Percentiles rank a stretch among this genome's conserved stretches.
Conservation (phyloP, 2,797 vertebrate species). For the Sardinella longiceps region DNA sequence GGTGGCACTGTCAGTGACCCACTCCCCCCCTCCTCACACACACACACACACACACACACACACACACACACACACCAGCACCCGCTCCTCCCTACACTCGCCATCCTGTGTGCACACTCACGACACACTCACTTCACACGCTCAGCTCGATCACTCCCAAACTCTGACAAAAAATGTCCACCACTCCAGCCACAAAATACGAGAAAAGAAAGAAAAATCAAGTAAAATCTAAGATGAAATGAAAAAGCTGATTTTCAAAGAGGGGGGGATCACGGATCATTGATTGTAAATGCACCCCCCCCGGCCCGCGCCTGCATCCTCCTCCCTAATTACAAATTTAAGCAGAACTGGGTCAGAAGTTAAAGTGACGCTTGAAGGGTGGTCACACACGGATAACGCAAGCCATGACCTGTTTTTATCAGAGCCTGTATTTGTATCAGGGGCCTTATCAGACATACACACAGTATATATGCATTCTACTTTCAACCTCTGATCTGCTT, state of each 20-base stretch:
- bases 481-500: conserved; percentile 72
- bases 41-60: conserved; percentile 51
- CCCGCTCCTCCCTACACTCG: conserved; percentile 40
- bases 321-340: background rate
- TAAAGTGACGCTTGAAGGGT: background rate
- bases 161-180: background rate
- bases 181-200: background rate
- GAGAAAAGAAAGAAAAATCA: too few relatives aligned
- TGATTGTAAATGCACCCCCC: background rate
- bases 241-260: background rate
- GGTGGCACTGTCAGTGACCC: conserved; percentile 61
- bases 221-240: too few relatives aligned
- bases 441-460: conserved; percentile 53
- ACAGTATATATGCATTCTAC: conserved; percentile 54
- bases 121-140: conserved; percentile 75
- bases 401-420: conserved; percentile 22
- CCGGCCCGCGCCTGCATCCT: too few relatives aligned
- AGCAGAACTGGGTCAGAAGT: background rate
- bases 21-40: conserved; percentile 52
- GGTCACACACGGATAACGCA: conserved; percentile 14
- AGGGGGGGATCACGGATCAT: too few relatives aligned
- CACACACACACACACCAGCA: conserved; percentile 56
- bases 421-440: conserved; percentile 12
- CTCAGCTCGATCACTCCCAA: conserved; percentile 29
- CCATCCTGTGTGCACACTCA: conserved; percentile 69